phyloP scores from a whole-genome alignment of 2,113 vertebrate genomes.

The Sander lucioperca region DNA sequence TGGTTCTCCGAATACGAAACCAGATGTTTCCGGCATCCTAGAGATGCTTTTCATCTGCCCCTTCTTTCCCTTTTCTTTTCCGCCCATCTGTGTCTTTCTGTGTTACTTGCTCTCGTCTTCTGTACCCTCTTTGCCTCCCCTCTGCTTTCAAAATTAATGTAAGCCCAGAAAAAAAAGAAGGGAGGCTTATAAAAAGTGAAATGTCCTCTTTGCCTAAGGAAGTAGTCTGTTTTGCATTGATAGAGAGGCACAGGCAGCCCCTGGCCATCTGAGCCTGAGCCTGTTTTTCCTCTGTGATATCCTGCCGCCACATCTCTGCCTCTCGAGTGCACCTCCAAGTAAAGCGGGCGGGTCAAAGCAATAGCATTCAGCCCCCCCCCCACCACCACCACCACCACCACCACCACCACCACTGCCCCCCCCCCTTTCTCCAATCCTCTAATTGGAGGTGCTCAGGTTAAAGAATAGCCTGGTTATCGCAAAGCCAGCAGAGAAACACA shows the following conservation, averaged over 20 bases:
- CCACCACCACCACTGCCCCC: background rate
- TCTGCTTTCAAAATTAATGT: conserved; percentile 92
- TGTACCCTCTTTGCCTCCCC: conserved; percentile 51
- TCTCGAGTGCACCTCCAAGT: conserved; percentile 73
- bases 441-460: conserved; percentile 85
- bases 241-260: conserved; percentile 88
- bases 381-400: background rate
- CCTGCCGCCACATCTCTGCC: conserved; percentile 81
- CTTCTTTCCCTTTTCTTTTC: conserved; percentile 74
- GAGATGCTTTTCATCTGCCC: conserved; percentile 96
- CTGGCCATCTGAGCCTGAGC: conserved; percentile 79
- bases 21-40: conserved; percentile 96
- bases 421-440: conserved; percentile 61
- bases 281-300: conserved; percentile 81
- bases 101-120: conserved; percentile 81
- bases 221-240: conserved; percentile 98
- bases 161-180: conserved; percentile 76
- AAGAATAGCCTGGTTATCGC: conserved; percentile 82
- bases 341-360: conserved; percentile 79
- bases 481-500: conserved; percentile 79
- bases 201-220: conserved; percentile 92
- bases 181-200: conserved; percentile 86
- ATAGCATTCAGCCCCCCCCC: conserved; percentile 43
- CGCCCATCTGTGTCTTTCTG: conserved; percentile 71
- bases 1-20: conserved; percentile 92